These are phyloP conservation scores for Eudyptes chrysolophus DNA, from an alignment of 2,113 vertebrate genomes.

Conservation along the genomic window DNA sequence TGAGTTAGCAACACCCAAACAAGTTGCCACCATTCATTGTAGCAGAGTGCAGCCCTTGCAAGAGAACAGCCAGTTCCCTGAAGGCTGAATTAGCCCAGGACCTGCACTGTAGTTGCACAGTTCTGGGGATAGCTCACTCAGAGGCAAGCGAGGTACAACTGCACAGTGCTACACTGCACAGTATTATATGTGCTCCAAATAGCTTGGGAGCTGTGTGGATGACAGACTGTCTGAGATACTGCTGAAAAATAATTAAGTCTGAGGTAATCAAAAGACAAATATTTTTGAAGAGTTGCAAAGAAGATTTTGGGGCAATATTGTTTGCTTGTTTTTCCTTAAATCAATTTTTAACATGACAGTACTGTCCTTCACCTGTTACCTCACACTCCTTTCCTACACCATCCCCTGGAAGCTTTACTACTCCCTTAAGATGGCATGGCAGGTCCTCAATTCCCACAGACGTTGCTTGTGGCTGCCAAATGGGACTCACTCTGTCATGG, in stretches of 20 bases:
- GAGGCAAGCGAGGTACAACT: neutral
- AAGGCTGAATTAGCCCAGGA: neutral
- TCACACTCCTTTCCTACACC: neutral
- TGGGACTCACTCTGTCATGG: neutral
- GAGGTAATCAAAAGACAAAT: neutral
- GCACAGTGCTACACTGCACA: neutral
- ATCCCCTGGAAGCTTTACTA: neutral
- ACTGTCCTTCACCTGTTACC: neutral
- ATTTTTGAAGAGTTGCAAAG: neutral
- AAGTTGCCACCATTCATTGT: neutral
- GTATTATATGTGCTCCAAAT: fast-evolving
- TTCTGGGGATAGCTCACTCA: neutral
- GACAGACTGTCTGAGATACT: neutral
- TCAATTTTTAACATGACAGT: neutral
- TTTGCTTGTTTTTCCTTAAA: neutral
- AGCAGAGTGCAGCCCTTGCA: neutral
- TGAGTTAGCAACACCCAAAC: neutral
- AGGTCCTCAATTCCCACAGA: neutral
- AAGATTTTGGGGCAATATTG: neutral
- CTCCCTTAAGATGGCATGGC: neutral
- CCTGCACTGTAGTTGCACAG: neutral
- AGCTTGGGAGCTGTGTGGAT: neutral
- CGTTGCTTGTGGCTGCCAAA: neutral
- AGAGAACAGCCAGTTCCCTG: neutral
- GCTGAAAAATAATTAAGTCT: neutral